Evolutionary conservation across 2,797 vertebrate species (phyloP), one percentile per base, ranked within the genome.

Genomic region (Rallus crepitans): DNA sequence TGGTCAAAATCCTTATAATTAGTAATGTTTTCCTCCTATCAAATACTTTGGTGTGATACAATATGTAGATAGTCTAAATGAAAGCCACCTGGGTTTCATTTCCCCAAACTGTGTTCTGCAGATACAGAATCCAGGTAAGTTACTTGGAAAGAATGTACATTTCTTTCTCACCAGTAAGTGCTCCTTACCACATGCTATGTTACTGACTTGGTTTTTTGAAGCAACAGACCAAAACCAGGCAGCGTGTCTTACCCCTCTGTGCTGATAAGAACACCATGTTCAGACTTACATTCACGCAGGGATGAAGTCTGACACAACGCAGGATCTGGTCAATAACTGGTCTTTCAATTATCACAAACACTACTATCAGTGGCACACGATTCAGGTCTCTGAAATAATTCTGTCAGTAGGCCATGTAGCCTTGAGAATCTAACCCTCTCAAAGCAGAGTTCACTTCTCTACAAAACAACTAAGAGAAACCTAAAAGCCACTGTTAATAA

Each of bases 381-480:
- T 53, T 83, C 71, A 77, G 33, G 61, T 89, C 73, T 55, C 70
- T 70, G 82, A 93, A 87, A 53, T 73, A 45, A 78, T 82, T 94
- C 25, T 69, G 52, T 45, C 15, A 6, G 47, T 13, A 84, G 55
- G n/a, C 15, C 72, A 76, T 28, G 59, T 8, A 52, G 64, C 70
- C 42, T 68, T 81, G 30, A 89, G 57, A 93, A 65, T 63, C 48
- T 68, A n/a, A 56, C 57, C 68, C 68, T 61, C 82, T 21, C 88
- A 92, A 95, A 94, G 87, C 30, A 87, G 56, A 92, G 47, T 72
- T 94, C 68, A 85, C 30, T 55, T 84, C 56, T 91, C 28, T 78
- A 78, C 75, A 96, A 96, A 96, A 97, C 91, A 97, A 88, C 64
- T 18, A 93, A 87, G 66, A 91, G 77, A 96, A 63, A 85, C 20